Base-by-base conservation (phyloP, 2,888 invertebrate genomes). In the Caenorhabditis sp. region DNA sequence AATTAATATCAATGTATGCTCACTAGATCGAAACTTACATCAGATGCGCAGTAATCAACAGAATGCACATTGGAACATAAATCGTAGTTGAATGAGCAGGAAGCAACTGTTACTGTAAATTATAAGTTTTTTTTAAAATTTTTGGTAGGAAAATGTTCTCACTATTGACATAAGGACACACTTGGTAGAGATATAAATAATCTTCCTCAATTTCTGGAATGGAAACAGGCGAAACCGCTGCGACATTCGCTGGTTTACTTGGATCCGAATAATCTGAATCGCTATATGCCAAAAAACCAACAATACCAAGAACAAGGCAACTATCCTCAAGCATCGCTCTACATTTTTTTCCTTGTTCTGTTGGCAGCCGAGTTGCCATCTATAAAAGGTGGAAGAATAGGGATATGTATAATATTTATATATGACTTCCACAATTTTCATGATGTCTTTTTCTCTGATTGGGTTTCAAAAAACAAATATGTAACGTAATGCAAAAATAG, bases 21-120 rank as follows among this genome's bases (percentile, higher is more conserved):
- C 17, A 4, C 17, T 14, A 19, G 19, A n/a, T 50, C 14, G 50
- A 14, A n/a, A 50, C 62, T 63, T 24, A 71, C 71, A 23, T 72
- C 72, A 65, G 61, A 55, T 26, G 72, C 61, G 24, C 72, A 72
- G 17, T 67, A 72, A 50, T 72, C 72, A 1, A 58, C 54, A 0
- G 72, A 72, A 61, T 72, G 72, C 26, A 62, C 64, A 3, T 51
- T 5, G 3, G 65, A 27, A 50, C 79, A 79, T 3, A 76, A 61
- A 24, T 76, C 67, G 49, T 66, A 75, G 24, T 76, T 68, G 26
- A 58, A 23, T 1, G 79, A 58, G 49, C 79, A 79, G 5, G 79
- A 79, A 8, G 79, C 76, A 12, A 72, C 43, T 6, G 76, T 76
- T 8, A 74, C 77, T 77, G 68, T 1, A 76, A 77, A 59, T 12